Base-by-base conservation (phyloP, 2,888 invertebrate species). In the Scaptomyza tumidula region DNA sequence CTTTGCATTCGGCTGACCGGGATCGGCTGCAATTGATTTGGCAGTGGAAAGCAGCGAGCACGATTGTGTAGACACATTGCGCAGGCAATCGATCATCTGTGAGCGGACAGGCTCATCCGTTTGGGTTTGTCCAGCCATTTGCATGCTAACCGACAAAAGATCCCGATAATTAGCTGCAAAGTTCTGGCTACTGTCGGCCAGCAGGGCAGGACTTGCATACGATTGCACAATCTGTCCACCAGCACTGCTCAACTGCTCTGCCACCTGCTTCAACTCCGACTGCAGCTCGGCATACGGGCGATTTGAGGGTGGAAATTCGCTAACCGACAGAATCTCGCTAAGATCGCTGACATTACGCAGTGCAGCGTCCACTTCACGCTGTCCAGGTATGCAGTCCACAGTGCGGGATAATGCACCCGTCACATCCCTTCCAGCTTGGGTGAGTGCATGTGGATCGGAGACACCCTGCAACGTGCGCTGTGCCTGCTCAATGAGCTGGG, bases 281-380 rank as follows among this genome's bases (percentile, higher is more conserved):
- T 98, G 98, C 1, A 98, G 93, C 88, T 97, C 96, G 6, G 95
- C 95, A 78, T 96, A 97, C 46, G 94, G 94, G 86, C 95, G 95
- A 82, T 94, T 94, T 0, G 96, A 95, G 0, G 94, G 93, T 5
- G 97, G 97, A 92, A 96, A 97, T 88, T 96, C 95, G 43, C 95
- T 95, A 91, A 94, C 94, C 75, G 95, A 94, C 19, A 98, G 93
- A 11, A 95, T 94, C 80, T 96, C 95, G 52, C 95, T 94, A 45
- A 96, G 94, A 81, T 96, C 95, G 67, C 95, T 95, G 75, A 98
- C 97, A 81, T 95, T 95, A 71, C 95, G 95, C 80, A 98, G 95
- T 0, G 97, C 97, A 19, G 95, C 94, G 90, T 99, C 98, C n/a
- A 99, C 96, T 90, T 98, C 98, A 57, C 96, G 95, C 91, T 98